Base-by-base conservation (phyloP, 2,888 invertebrate species). In the Tenthredo scrophulariae region DNA sequence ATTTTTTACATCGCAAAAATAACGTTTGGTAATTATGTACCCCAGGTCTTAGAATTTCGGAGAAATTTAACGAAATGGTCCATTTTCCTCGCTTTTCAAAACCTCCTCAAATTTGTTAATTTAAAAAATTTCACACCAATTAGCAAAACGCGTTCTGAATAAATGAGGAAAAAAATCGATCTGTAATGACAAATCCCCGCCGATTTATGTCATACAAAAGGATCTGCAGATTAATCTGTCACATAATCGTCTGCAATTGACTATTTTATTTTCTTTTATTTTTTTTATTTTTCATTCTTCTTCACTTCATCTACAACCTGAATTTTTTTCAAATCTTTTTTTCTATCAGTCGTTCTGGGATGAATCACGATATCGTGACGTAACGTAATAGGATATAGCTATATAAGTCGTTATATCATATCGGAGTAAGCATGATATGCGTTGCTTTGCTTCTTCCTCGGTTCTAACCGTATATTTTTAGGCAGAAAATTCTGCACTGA, bases 401-500 rank as follows among this genome's bases (percentile, higher is more conserved):
- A 22, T 7, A n/a, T 6, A n/a, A 33, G 18, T 72, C 43, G 43
- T 72, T 72, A 72, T 40, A 43, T 72, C 72, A 72, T 43, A 72
- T n/a, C 40, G 10, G 40, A 33, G 40, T 18, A 9, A 18, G 70
- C 33, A 26, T 72, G 37, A 46, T 26, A 26, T 15, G 33, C 15
- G n/a, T 9, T 6, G 29, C 15, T 74, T n/a, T n/a, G n/a, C n/a
- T n/a, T n/a, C n/a, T n/a, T 43, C 22, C 22, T 22, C 3, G 15
- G 72, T 67, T 67, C 6, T 0, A 37, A 22, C 9, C 3, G 37
- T 72, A 70, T 37, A 33, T 33, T 33, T 33, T 43, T 22, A 62
- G 22, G 18, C n/a, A 74, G 72, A 74, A 74, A 26, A 74, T 74
- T 43, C 22, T 74, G 43, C 43, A 74, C 72, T 40, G 43, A 72